These are phyloP conservation scores for Limnephilus rhombicus DNA, from an alignment of 2,888 invertebrate species.

Conservation along the genomic window DNA sequence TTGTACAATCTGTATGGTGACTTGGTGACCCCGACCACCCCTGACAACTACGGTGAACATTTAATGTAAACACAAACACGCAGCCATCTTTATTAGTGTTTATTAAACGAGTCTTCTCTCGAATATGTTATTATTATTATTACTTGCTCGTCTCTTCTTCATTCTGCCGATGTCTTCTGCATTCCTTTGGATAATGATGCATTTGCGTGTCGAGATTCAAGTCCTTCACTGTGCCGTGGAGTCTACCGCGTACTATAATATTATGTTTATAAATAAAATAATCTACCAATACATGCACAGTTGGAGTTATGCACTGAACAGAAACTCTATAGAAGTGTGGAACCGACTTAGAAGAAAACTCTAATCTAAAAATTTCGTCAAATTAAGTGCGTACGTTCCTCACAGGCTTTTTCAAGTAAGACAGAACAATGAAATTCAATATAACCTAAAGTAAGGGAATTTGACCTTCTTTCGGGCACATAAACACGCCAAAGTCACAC, in stretches of 20 bases:
- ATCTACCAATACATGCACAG: not conserved
- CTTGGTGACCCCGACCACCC: not conserved
- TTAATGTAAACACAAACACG: not conserved
- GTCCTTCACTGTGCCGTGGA: not conserved
- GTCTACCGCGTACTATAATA: not conserved
- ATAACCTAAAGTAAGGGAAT: not conserved
- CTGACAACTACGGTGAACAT: not conserved
- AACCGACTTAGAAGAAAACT: not conserved
- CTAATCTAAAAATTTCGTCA: not conserved
- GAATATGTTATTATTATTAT: not conserved
- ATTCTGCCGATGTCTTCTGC: not conserved
- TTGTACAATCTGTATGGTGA: not conserved
- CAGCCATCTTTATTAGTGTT: not conserved
- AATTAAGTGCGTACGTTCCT: not conserved
- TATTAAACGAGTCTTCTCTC: not conserved
- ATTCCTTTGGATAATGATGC: slow-evolving; percentile 24
- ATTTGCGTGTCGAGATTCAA: slow-evolving; percentile 23
- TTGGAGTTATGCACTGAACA: not conserved
- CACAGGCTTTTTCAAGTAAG: not conserved
- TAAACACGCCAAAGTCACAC: too few relatives aligned
- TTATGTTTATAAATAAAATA: not conserved
- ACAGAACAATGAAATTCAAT: not conserved
- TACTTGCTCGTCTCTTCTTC: not conserved
- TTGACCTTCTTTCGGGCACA: too few relatives aligned
- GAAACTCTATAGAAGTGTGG: not conserved